phyloP scores from a whole-genome alignment of 2,113 vertebrate genomes.

The Alligator sinensis region DNA sequence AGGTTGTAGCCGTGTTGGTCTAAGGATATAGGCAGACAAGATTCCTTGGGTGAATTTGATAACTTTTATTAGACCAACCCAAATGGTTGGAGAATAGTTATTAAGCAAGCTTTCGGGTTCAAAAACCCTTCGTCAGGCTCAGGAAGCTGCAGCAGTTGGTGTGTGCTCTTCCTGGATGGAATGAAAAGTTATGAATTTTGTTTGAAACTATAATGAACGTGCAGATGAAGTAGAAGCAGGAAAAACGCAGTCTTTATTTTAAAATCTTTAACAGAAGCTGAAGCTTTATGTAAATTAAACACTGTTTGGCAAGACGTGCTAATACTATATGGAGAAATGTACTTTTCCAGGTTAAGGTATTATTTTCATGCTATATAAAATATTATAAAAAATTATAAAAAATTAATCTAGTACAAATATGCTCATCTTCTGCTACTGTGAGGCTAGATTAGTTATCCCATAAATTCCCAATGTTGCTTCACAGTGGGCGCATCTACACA shows the following conservation, averaged over 20 bases:
- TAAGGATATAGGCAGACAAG: too few species aligned
- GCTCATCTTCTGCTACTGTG: background rate
- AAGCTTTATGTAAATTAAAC: background rate
- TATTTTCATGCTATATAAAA: background rate
- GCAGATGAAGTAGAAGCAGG: background rate
- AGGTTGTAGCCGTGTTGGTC: too few species aligned
- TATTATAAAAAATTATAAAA: background rate
- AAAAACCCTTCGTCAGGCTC: too few species aligned
- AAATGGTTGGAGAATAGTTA: too few species aligned
- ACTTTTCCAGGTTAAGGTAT: background rate
- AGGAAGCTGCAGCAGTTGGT: too few species aligned
- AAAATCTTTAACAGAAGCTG: background rate
- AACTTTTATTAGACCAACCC: too few species aligned
- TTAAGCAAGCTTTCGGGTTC: too few species aligned
- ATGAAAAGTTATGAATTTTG: background rate
- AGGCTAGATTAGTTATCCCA: background rate
- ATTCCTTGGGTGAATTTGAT: too few species aligned
- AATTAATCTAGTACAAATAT: background rate
- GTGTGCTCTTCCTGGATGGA: too few species aligned
- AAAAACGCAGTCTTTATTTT: background rate
- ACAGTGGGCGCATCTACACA: background rate
- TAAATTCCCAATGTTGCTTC: background rate
- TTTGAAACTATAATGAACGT: background rate
- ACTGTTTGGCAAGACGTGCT: background rate
- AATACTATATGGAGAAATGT: background rate